These are phyloP conservation scores for Euclidia mi DNA, from an alignment of 2,888 invertebrate genomes.

Conservation along the genomic window DNA sequence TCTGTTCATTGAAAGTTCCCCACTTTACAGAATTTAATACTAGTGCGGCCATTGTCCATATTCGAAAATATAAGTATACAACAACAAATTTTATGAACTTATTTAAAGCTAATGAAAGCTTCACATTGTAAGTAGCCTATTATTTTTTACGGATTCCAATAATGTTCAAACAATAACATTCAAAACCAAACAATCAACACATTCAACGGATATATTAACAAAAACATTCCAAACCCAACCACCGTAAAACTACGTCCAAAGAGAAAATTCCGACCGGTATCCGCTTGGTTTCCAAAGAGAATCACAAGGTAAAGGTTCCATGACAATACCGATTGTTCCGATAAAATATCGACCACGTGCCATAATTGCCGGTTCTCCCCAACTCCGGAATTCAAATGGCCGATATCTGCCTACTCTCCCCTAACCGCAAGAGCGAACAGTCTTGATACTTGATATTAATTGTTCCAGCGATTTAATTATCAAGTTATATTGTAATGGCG, in stretches of 20 bases:
- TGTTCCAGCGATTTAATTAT: slow-evolving; percentile 14
- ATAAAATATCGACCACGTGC: slow-evolving; percentile 47
- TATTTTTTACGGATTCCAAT: too few species aligned
- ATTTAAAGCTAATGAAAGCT: too few species aligned
- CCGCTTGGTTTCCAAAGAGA: slow-evolving; percentile 19
- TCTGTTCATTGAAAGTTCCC: too few species aligned
- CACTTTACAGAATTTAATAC: too few species aligned
- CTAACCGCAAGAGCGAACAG: slow-evolving; percentile 20
- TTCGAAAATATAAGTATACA: too few species aligned
- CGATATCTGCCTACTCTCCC: slow-evolving; percentile 25
- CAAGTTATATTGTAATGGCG: too few species aligned
- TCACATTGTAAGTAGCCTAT: too few species aligned
- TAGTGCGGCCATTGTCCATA: too few species aligned
- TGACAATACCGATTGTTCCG: slow-evolving; percentile 26
- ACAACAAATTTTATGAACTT: too few species aligned
- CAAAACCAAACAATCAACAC: too few species aligned
- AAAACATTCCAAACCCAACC: slow-evolving; percentile 9
- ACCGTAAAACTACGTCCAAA: slow-evolving; percentile 6
- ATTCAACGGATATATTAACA: too few species aligned
- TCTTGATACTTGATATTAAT: slow-evolving; percentile 41
- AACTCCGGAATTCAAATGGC: slow-evolving; percentile 38
- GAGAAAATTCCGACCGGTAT: slow-evolving; percentile 12
- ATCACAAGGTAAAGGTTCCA: slow-evolving; percentile 15
- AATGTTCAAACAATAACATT: too few species aligned
- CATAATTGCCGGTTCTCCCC: slow-evolving; percentile 47